Evolutionary conservation across 2,888 invertebrate genomes (phyloP), one percentile per base, ranked within the genome.

Genomic region (Microctonus hyperodae): DNA sequence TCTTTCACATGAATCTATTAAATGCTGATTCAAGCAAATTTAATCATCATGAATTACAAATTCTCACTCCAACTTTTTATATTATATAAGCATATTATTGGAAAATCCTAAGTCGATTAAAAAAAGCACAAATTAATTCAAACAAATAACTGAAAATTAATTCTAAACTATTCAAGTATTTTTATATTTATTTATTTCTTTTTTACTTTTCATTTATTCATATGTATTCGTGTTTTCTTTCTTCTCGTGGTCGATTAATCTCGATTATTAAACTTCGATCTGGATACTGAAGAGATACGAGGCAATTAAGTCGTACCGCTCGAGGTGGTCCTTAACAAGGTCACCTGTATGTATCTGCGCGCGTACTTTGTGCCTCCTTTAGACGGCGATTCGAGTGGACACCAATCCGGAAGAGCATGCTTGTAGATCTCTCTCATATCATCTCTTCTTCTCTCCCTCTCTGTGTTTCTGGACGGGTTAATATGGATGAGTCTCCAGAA

Each of bases 241-340:
- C 22, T 16, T 9, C n/a, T 62, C 37, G 33, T 53, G 51, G 23
- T 53, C 50, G 51, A 53, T 62, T 62, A 62, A 62, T 62, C 62
- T 53, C 53, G 51, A 62, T 53, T 62, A 62, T 62, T 62, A 62
- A 62, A 62, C 53, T 62, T 62, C 62, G 35, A 62, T 62, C 51
- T 53, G 37, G 60, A 60, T 60, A 22, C 23, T 23, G 35, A 53
- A 62, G 62, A 53, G 62, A 62, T 62, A 62, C 51, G 53, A 35
- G 62, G 62, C 62, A 62, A 62, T 62, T 62, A 62, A 62, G 51
- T 62, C 53, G 53, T 53, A 53, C 33, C 51, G 25, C 33, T 31
- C 53, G 62, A 62, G 62, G 62, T 62, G 53, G 62, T 53, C 60
- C 60, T 50, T 50, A 60, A 60, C 60, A 60, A 60, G 60, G 60